Evolutionary conservation across 2,797 vertebrate species (phyloP), one percentile per base, ranked within the genome.

Genomic region (Tachyglossus aculeatus): DNA sequence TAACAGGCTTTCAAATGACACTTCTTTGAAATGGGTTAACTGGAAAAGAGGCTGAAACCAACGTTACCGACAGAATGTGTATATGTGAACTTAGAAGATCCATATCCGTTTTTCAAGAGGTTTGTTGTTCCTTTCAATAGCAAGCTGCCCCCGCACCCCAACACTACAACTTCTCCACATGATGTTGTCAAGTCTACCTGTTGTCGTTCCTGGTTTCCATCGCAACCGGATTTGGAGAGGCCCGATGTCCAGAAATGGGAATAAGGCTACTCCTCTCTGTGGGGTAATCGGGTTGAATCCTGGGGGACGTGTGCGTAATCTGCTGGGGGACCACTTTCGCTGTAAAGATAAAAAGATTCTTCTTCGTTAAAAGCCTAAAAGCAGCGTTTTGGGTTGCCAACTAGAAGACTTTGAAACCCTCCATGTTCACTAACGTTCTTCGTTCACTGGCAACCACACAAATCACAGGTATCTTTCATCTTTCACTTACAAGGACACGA

Each of bases 321-420:
- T 97, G 98, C 88, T 99, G 98, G 64, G 98, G 98, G 77, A 99
- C 98, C 74, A 99, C 98, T 91, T 99, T 99, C 87, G 98, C 98
- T 99, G 89, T 19, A 71, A 27, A 74, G 57, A 51, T 61, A 83
- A 37, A 40, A 38, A 68, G 31, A 7, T 2, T 5, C 7, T 1
- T 74, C 57, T 74, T 73, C 6, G 1, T 40, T 37, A 19, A 16
- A 39, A 13, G 8, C 40, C 54, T 24, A 61, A 32, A 19, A 5
- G 59, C 37, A 16, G 60, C 50, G 24, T 0, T 25, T 11, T 4
- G 5, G 43, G 61, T 58, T 7, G 6, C 16, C 33, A 33, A 38
- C 62, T 56, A 74, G 22, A 4, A 45, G 63, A 54, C 10, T 38
- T 13, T 34, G 18, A 25, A 64, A n/a, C 47, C 66, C 63, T 27